Conservation (phyloP, 2,888 invertebrate species). For the Pseudanteris insignis region DNA sequence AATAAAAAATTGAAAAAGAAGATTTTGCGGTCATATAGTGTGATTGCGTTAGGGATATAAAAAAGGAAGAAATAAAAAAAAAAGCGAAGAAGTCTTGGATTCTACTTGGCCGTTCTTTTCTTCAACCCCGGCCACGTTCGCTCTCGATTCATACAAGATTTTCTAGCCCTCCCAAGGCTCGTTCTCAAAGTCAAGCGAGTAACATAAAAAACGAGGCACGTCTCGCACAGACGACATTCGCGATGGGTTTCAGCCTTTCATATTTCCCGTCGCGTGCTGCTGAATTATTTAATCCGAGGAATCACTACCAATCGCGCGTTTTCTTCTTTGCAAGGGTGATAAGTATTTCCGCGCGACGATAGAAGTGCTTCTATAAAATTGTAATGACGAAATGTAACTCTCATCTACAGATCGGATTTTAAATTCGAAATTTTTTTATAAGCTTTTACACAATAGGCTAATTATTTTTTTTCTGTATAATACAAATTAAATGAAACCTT, state of each 20-base stretch:
- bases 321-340: constrained; percentile 12
- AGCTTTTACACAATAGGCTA: no score
- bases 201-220: constrained; percentile 47
- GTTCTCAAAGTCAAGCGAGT: constrained; percentile 48
- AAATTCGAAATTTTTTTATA: no score
- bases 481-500: no score
- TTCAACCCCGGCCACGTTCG: constrained; percentile 26
- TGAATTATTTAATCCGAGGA: constrained; percentile 41
- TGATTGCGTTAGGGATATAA: no score
- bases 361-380: background rate
- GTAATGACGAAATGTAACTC: no score
- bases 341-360: constrained; percentile 12
- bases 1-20: no score
- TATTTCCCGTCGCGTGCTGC: constrained; percentile 33
- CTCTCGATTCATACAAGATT: constrained; percentile 45
- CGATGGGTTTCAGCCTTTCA: constrained; percentile 25
- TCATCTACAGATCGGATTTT: no score
- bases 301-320: constrained; percentile 37
- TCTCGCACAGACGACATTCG: constrained; percentile 23
- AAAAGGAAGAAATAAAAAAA: no score
- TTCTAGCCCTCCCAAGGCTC: constrained; percentile 18
- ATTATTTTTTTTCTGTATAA: no score
- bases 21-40: no score
- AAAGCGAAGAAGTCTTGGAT: constrained; percentile 29
- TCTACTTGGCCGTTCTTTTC: constrained; percentile 20